Percentiles rank a stretch among this genome's conserved stretches.
phyloP scores from a whole-genome alignment of 2,797 vertebrate species.

The Echeneis naucrates region DNA sequence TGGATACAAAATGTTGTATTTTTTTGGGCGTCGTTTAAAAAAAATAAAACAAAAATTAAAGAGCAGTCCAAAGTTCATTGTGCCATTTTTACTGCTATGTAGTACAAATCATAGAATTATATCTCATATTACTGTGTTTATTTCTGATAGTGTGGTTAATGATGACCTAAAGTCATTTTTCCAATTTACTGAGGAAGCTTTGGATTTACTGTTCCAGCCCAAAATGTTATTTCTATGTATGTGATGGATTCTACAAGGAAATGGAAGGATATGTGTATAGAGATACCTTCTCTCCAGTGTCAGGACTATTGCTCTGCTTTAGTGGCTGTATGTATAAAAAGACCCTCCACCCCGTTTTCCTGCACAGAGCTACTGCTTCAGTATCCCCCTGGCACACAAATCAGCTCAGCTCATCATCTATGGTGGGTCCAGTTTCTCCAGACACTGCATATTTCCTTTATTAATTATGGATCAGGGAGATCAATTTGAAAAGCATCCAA shows the following conservation, averaged over 20 bases:
- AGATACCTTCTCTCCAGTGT: slow-evolving; percentile 40
- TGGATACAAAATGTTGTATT: slow-evolving; percentile 14
- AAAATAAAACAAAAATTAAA: slow-evolving; percentile 23
- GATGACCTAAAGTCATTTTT: not conserved
- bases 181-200: slow-evolving; percentile 10
- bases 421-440: slow-evolving; percentile 46
- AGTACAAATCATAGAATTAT: slow-evolving; percentile 25
- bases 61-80: slow-evolving; percentile 5
- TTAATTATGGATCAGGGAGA: slow-evolving; percentile 74
- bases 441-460: slow-evolving; percentile 57
- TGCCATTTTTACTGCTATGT: slow-evolving; percentile 19
- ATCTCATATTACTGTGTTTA: not conserved
- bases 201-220: not conserved
- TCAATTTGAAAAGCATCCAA: slow-evolving; percentile 5
- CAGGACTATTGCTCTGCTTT: slow-evolving; percentile 68
- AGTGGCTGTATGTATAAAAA: slow-evolving; percentile 70
- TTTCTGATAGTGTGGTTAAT: not conserved
- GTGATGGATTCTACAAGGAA: slow-evolving; percentile 14
- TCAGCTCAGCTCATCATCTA: slow-evolving; percentile 34
- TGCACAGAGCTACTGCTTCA: slow-evolving; percentile 44
- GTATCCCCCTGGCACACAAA: slow-evolving; percentile 38
- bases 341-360: slow-evolving; percentile 41
- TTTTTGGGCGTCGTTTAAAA: slow-evolving; percentile 24
- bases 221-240: slow-evolving; percentile 11
- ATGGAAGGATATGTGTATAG: slow-evolving; percentile 47